Base-by-base conservation (phyloP, 2,113 vertebrate species). In the Sceloporus tristichus region DNA sequence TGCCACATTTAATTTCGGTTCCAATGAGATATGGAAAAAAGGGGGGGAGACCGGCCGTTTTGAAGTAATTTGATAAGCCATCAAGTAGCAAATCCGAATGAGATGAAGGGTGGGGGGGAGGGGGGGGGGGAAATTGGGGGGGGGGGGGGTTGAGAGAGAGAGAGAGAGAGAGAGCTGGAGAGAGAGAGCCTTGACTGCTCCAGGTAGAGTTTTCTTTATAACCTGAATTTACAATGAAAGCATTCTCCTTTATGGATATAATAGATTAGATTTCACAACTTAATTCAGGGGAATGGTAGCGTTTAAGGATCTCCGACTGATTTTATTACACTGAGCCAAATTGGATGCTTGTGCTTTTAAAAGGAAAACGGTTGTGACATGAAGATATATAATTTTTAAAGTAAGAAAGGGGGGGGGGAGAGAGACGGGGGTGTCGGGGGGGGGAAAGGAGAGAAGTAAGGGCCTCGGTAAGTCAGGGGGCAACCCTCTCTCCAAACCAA, bases 341-440 rank as follows among this genome's bases (percentile, higher is more conserved):
- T 93, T 94, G 95, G 94, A 95, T 96, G 96, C 95, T 96, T 96
- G 95, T 95, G 96, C 93, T 94, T 93, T 96, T 94, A 91, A 93
- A 86, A 86, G 92, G 93, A 95, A 96, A 88, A 93, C 87, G 93
- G 92, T 94, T 85, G 93, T 94, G 96, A 94, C 96, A 95, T 84
- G 71, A 95, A 95, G 94, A 96, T 91, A 94, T 85, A 91, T 93
- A 93, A 91, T 93, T 96, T 94, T 93, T 90, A 85, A 94, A 92
- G 90, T 84, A 84, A 94, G 92, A 86, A 82, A 74, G 68, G 21
- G 25, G 68, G 68, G 27, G 27, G 25, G 7, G 27, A 71, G 27
- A 9, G 25, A 27, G 68, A 71, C 8, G 27, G 27, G 66, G 25
- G 23, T 25, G 8, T 14, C 21, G 8, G 23, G 66, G 21, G 25